Conservation (phyloP, 2,113 vertebrate species). For the Rhea pennata region DNA sequence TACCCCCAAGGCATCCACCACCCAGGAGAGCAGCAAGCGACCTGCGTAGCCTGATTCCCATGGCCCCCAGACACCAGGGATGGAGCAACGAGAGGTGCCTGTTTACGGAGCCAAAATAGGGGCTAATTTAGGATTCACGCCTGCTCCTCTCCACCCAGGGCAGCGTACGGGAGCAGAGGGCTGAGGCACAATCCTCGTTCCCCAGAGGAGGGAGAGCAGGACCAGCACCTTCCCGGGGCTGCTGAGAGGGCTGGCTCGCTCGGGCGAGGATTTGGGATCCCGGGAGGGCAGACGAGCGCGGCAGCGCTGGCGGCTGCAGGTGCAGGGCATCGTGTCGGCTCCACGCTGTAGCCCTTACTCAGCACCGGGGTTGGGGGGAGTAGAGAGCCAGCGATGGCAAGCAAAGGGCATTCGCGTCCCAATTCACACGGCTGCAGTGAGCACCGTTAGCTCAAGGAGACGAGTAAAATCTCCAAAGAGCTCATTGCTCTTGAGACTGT, state of each 20-base stretch:
- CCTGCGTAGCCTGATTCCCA: too few relatives aligned
- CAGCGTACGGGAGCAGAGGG: too few relatives aligned
- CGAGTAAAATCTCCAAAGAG: background rate
- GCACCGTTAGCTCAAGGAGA: background rate
- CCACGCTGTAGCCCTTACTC: background rate
- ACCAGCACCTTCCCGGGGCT: background rate
- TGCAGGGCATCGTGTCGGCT: background rate
- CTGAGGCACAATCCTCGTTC: background rate
- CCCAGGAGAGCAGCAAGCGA: background rate
- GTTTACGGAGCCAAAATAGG: too few relatives aligned
- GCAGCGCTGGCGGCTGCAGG: background rate
- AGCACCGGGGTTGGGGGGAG: background rate
- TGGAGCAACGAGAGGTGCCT: background rate
- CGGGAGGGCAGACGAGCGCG: background rate
- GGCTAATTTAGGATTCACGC: background rate
- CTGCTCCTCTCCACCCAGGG: background rate
- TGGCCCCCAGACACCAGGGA: background rate
- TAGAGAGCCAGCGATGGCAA: background rate
- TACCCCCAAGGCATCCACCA: background rate
- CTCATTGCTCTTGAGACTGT: background rate
- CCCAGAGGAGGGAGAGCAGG: background rate
- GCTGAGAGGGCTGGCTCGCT: background rate
- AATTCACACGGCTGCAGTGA: background rate
- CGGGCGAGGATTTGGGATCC: background rate
- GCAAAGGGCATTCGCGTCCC: background rate